Percentiles rank a stretch among this genome's conserved stretches.
Conservation (phyloP, 2,888 invertebrate species). For the Lasioglossum oenotherae region DNA sequence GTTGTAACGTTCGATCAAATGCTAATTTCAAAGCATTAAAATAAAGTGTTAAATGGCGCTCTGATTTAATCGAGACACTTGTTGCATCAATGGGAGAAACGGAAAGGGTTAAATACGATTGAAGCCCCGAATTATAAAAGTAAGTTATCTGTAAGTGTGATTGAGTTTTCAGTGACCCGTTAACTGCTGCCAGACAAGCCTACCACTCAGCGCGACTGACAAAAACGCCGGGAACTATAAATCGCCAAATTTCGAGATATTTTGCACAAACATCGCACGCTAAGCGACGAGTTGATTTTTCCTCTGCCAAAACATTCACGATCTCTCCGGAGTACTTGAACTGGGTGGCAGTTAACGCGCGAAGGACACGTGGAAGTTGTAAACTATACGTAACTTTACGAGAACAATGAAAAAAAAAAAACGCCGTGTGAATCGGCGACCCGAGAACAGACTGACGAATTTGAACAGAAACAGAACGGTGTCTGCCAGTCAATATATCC, state of each 20-base stretch:
- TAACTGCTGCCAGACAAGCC: not conserved
- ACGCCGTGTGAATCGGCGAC: not conserved
- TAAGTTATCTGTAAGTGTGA: conserved; percentile 4
- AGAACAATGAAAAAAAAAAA: not conserved
- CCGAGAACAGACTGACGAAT: conserved; percentile 1
- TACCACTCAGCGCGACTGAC: not conserved
- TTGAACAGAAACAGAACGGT: not conserved
- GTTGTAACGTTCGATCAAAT: not conserved
- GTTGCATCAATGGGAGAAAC: not conserved
- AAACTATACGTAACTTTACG: not conserved
- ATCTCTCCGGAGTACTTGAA: not conserved
- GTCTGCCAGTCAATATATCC: conserved; percentile 8
- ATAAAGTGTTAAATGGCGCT: not conserved
- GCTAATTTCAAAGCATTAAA: not conserved
- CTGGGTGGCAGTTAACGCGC: conserved; percentile 3
- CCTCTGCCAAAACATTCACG: not conserved
- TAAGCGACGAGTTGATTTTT: not conserved
- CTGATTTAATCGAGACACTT: not conserved
- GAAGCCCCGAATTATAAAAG: not conserved
- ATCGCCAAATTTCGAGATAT: conserved; percentile 4
- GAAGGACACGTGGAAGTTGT: not conserved
- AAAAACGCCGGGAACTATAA: not conserved
- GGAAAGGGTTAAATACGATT: conserved; percentile 15
- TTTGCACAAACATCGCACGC: not conserved
- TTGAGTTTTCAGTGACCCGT: not conserved